Conservation (phyloP, 2,113 vertebrate species). For the Phoxinus phoxinus region DNA sequence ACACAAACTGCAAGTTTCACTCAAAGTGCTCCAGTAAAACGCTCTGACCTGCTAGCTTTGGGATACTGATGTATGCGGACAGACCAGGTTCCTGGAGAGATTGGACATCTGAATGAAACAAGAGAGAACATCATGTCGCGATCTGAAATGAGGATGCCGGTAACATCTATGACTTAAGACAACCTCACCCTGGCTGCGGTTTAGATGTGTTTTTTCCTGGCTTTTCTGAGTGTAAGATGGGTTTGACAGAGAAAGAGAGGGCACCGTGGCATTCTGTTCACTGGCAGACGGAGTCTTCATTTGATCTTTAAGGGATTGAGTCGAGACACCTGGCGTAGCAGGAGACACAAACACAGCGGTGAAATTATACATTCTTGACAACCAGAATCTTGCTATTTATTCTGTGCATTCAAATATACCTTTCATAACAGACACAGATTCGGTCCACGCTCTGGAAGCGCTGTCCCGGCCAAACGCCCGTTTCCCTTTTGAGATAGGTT, state of each 20-base stretch:
- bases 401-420: constrained; percentile 51
- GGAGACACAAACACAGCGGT: not conserved
- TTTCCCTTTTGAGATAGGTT: constrained; percentile 62
- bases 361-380: not conserved
- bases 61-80: constrained; percentile 54
- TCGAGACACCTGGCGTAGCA: constrained; percentile 62
- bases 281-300: constrained; percentile 41
- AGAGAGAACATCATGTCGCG: constrained; percentile 1
- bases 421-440: constrained; percentile 70
- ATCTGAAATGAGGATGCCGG: not conserved
- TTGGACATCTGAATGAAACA: constrained; percentile 58
- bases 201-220: constrained; percentile 59
- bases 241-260: constrained; percentile 32
- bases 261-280: constrained; percentile 4
- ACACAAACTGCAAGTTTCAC: not conserved
- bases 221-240: constrained; percentile 54
- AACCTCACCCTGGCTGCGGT: constrained; percentile 65
- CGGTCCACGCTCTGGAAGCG: constrained; percentile 70
- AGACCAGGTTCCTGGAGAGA: constrained; percentile 55
- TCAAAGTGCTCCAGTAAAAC: not conserved
- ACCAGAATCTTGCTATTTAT: not conserved
- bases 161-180: not conserved
- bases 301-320: constrained; percentile 69
- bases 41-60: constrained; percentile 66
- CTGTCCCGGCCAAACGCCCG: constrained; percentile 59